phyloP scores from a whole-genome alignment of 2,113 vertebrate species.

The Amia ocellicauda region DNA sequence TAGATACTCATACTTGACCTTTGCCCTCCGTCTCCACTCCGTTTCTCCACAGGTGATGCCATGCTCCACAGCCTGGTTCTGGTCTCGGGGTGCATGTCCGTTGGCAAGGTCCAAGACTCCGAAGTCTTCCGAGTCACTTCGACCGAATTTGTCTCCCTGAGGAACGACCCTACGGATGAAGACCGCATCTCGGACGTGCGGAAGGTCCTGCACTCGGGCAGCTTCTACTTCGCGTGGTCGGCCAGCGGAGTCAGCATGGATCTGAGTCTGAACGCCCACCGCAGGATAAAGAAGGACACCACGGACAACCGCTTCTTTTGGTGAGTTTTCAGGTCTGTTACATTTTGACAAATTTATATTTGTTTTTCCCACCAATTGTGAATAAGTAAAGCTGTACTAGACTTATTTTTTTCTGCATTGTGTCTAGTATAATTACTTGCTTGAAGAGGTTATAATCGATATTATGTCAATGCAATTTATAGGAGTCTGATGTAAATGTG shows the following conservation, averaged over 20 bases:
- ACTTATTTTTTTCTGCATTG: no score
- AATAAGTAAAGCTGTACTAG: no score
- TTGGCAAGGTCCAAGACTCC: constrained; percentile 95
- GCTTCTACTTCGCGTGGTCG: constrained; percentile 97
- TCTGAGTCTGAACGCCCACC: constrained; percentile 90
- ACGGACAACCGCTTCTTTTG: constrained; percentile 98
- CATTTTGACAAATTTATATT: no score
- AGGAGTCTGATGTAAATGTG: no score
- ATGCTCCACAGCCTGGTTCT: constrained; percentile 92
- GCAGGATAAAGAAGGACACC: constrained; percentile 81
- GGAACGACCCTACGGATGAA: constrained; percentile 81
- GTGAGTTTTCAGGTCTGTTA: constrained; percentile 60
- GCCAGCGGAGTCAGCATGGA: constrained; percentile 83
- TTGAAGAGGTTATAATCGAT: no score
- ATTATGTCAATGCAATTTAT: no score
- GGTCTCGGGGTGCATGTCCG: constrained; percentile 94
- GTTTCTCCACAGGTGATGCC: constrained; percentile 71
- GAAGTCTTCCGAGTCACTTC: constrained; percentile 96
- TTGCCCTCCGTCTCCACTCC: neutral
- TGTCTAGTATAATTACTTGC: no score
- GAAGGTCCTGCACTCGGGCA: constrained; percentile 91
- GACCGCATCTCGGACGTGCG: constrained; percentile 90
- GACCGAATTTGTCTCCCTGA: constrained; percentile 87
- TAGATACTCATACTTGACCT: neutral
- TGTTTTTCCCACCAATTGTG: no score